Evolutionary conservation across 2,888 invertebrate genomes (phyloP), one percentile per base, ranked within the genome.

Genomic region (Ophion obscuratus): DNA sequence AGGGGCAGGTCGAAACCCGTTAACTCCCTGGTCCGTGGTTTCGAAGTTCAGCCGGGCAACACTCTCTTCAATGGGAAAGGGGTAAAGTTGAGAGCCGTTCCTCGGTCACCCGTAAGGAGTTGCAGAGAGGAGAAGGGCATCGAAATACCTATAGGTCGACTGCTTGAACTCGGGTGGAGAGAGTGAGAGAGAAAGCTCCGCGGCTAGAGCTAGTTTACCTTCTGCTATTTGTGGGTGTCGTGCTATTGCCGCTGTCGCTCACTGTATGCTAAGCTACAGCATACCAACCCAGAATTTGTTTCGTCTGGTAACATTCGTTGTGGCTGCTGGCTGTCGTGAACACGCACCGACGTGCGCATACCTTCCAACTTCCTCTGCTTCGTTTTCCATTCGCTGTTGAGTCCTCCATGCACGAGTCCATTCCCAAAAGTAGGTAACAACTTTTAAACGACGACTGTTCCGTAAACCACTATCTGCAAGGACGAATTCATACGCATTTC

Each of bases 311-410:
- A 81, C 89, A 89, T 73, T 81, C 89, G 89, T 90, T 91, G 91
- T 82, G 90, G 91, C 87, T 89, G 90, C 89, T 88, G 88, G 78
- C 90, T 91, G 91, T 91, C 91, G 89, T 81, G 81, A 88, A 88
- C 90, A 91, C 84, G 85, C 84, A 82, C 70, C 83, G 73, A 85
- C 79, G 82, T 83, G 70, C 67, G 66, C 59, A 40, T 71, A 83
- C 76, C 61, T 75, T 67, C 40, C 59, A 57, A 68, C 59, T 66
- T 70, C 24, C 61, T 53, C 31, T 36, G n/a, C 64, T 71, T 57
- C 70, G 59, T 66, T 78, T 77, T 40, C 77, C 57, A 74, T 78
- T 57, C 44, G 27, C 36, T 27, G 66, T 2, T n/a, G 27, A 64
- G 59, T 66, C 27, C 71, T 80, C 76, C 36, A 53, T 61, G 44